phyloP scores from a whole-genome alignment of 2,113 vertebrate genomes.

The Ceyx cyanopectus region DNA sequence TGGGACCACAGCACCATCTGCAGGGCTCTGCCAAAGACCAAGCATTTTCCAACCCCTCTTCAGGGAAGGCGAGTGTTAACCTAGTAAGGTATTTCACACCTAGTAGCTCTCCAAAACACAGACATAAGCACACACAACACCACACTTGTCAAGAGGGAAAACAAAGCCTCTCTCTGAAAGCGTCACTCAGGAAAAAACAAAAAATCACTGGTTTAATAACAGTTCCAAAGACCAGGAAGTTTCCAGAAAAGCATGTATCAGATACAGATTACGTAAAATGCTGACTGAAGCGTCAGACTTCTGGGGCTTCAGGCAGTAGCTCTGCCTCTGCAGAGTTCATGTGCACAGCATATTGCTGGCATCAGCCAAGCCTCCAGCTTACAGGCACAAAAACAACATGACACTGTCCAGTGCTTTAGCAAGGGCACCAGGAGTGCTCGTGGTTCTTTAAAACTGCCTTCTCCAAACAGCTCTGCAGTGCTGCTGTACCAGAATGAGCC shows the following conservation, averaged over 20 bases:
- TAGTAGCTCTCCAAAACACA: not conserved
- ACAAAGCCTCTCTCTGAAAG: not conserved
- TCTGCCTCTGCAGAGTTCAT: not conserved
- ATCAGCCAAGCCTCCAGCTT: not conserved
- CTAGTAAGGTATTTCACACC: not conserved
- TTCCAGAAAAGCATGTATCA: not conserved
- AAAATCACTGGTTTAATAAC: not conserved
- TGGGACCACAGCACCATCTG: constrained; percentile 51
- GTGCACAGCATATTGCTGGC: fast-evolving
- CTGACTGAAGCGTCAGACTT: not conserved
- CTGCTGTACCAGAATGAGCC: not conserved
- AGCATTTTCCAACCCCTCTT: not conserved
- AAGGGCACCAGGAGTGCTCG: not conserved
- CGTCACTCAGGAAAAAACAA: not conserved
- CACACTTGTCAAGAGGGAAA: not conserved
- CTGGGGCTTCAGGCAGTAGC: not conserved
- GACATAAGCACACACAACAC: not conserved
- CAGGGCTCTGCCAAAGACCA: constrained; percentile 18
- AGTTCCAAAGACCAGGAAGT: not conserved
- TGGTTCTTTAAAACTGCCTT: not conserved
- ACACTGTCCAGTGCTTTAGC: fast-evolving
- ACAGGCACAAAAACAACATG: not conserved
- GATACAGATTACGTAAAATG: not conserved
- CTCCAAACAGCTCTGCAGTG: not conserved
- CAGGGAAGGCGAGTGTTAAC: not conserved